These are phyloP conservation scores for Morone chrysops DNA, from an alignment of 2,113 vertebrate species.

Conservation along the genomic window DNA sequence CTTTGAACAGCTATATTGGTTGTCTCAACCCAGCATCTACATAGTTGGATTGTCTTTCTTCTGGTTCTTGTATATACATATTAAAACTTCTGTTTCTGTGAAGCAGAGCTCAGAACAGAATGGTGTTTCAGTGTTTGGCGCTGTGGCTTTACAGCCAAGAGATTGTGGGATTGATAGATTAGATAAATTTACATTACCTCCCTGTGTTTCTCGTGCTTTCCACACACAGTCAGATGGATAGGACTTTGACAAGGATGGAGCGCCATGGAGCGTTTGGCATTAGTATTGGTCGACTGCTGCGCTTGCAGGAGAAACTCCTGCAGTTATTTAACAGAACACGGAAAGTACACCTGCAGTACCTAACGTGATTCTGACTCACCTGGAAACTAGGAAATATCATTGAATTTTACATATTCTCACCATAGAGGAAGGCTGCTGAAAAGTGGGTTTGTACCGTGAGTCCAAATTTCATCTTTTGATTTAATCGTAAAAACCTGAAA, in stretches of 20 bases:
- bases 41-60: not conserved
- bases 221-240: constrained; percentile 5
- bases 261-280: constrained; percentile 36
- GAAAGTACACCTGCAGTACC: constrained; percentile 24
- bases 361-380: not conserved
- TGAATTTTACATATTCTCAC: not conserved
- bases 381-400: not conserved
- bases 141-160: not conserved
- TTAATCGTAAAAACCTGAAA: not conserved
- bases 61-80: not conserved
- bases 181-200: constrained; percentile 4
- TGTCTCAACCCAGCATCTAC: no score
- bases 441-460: not conserved
- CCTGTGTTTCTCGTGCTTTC: constrained; percentile 15
- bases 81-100: not conserved
- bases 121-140: not conserved
- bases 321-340: constrained; percentile 19
- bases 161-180: constrained; percentile 5
- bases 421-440: not conserved
- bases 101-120: constrained; percentile 12
- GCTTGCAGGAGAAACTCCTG: constrained; percentile 32
- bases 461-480: not conserved
- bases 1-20: no score
- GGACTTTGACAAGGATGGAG: constrained; percentile 16
- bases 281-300: constrained; percentile 17